Conservation (phyloP, 2,113 vertebrate genomes). For the Machaerirhynchus nigripectus region DNA sequence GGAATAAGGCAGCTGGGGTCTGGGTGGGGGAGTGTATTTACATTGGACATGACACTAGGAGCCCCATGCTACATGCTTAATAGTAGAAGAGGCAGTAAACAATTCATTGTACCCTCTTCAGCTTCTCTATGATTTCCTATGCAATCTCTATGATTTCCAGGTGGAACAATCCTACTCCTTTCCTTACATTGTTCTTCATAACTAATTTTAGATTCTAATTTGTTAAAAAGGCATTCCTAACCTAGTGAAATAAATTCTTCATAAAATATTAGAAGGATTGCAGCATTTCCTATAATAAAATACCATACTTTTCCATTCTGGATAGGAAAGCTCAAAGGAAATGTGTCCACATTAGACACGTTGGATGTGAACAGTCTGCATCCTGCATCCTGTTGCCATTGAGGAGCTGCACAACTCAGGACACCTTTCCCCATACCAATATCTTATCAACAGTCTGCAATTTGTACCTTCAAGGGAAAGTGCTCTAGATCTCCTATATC, state of each 20-base stretch:
- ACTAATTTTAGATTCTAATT: not conserved
- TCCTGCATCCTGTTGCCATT: not conserved
- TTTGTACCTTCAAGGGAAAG: not conserved
- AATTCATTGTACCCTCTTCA: not conserved
- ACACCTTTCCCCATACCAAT: not conserved
- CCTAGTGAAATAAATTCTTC: not conserved
- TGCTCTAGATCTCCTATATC: not conserved
- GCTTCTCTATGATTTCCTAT: not conserved
- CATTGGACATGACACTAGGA: not conserved
- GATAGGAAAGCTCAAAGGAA: not conserved
- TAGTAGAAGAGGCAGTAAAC: not conserved
- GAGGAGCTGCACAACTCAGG: not conserved
- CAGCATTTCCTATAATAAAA: not conserved
- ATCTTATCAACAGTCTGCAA: not conserved
- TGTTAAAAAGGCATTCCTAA: not conserved
- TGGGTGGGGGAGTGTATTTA: not conserved
- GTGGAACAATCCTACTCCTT: not conserved
- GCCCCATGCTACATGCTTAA: not conserved
- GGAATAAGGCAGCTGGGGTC: not conserved
- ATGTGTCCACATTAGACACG: accelerated
- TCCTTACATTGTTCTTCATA: not conserved
- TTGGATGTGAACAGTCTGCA: not conserved
- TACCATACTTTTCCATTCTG: not conserved
- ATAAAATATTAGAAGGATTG: not conserved
- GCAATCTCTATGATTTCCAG: no score